A percentile compares a stretch with the other conserved stretches of the same genome.
Conservation (phyloP, 1,140 invertebrate genomes). For the Drosophila asahinai region DNA sequence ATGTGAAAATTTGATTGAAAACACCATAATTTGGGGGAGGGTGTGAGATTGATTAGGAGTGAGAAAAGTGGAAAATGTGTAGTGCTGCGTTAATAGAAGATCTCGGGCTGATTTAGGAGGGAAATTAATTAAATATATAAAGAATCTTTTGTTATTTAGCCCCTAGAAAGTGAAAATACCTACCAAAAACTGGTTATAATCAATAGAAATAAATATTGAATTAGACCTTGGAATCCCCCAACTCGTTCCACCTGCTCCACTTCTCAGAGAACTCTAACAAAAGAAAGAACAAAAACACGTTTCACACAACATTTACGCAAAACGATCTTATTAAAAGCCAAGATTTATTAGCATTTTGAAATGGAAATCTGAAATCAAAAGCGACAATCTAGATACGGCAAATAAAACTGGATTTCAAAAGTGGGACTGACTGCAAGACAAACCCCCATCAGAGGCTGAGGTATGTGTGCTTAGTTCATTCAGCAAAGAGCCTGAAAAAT, state of each 20-base stretch:
- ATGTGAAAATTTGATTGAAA: conserved; percentile 39
- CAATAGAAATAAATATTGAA: conserved; percentile 5
- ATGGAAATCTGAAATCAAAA: conserved; percentile 71
- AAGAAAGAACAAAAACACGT: conserved; percentile 24
- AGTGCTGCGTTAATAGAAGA: background rate
- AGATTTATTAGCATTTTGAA: conserved; percentile 69
- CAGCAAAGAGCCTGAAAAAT: conserved; percentile 41
- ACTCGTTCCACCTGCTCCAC: conserved; percentile 53
- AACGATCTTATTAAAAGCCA: conserved; percentile 64
- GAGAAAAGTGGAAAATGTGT: background rate
- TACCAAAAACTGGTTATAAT: background rate
- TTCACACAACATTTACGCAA: conserved; percentile 58
- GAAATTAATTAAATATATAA: background rate
- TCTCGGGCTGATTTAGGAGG: background rate
- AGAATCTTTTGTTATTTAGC: no score
- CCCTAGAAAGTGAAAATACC: background rate
- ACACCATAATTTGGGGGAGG: conserved; percentile 1
- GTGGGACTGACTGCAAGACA: conserved; percentile 19
- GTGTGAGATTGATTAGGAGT: background rate
- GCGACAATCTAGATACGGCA: conserved; percentile 62
- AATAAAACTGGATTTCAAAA: conserved; percentile 46
- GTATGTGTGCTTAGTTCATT: conserved; percentile 47
- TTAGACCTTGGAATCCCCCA: conserved; percentile 37
- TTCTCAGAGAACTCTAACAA: conserved; percentile 32
- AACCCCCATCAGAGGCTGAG: conserved; percentile 21